Percentiles rank a stretch among this genome's conserved stretches.
These are phyloP conservation scores for Pecten maximus DNA, from an alignment of 2,888 invertebrate species.

Conservation along the genomic window DNA sequence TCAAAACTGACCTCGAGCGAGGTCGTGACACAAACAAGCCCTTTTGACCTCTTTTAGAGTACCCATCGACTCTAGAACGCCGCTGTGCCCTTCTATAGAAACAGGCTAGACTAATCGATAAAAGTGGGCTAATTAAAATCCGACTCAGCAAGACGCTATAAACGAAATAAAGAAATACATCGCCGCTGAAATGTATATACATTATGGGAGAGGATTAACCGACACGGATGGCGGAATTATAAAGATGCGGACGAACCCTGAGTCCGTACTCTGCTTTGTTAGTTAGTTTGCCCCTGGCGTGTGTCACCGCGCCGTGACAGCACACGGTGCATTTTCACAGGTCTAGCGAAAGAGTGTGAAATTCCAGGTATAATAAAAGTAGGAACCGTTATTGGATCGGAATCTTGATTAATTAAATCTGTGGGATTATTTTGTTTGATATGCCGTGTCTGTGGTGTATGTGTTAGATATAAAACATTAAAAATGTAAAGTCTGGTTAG, in stretches of 20 bases:
- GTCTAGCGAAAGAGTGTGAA: neutral
- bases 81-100: neutral
- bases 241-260: conserved; percentile 5
- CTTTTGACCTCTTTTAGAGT: neutral
- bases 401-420: conserved; percentile 6
- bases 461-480: too few relatives aligned
- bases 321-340: neutral
- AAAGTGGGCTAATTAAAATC: neutral
- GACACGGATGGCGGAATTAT: neutral
- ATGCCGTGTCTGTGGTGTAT: neutral
- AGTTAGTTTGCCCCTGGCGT: neutral
- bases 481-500: too few relatives aligned
- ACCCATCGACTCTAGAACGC: neutral
- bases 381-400: neutral
- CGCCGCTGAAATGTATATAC: neutral
- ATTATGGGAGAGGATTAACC: neutral
- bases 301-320: neutral
- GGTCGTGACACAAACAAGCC: neutral
- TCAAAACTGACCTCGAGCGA: neutral
- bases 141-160: neutral
- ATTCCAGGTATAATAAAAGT: neutral
- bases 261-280: neutral
- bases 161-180: neutral
- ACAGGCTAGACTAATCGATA: conserved; percentile 15
- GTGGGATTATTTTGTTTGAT: neutral